phyloP scores from a whole-genome alignment of 2,797 vertebrate genomes.

The Cuniculus paca region DNA sequence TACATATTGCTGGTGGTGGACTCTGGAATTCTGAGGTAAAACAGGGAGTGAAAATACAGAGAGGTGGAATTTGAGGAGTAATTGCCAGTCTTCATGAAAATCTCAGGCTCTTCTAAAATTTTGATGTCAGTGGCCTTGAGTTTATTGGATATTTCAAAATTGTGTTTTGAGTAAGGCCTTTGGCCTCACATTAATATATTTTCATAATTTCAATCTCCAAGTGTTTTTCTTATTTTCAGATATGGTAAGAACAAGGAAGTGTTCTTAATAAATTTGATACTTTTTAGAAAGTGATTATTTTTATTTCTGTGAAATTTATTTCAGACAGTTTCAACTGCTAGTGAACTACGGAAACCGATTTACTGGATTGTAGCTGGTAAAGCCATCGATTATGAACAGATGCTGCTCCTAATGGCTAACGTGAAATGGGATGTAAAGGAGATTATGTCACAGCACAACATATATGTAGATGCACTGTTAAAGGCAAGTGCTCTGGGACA shows the following conservation, averaged over 20 bases:
- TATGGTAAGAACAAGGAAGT: neutral
- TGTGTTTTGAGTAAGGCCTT: neutral
- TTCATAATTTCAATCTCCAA: slow-evolving; percentile 59
- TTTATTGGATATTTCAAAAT: slow-evolving; percentile 45
- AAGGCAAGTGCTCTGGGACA: slow-evolving; percentile 91
- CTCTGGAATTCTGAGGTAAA: neutral
- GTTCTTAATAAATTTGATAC: neutral
- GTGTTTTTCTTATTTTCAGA: slow-evolving; percentile 44
- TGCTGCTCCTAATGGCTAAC: slow-evolving; percentile 96
- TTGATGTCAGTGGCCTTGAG: neutral
- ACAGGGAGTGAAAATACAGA: neutral
- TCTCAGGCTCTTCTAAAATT: slow-evolving; percentile 13
- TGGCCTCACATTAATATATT: neutral
- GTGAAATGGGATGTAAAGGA: slow-evolving; percentile 99
- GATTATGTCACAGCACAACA: slow-evolving; percentile 99
- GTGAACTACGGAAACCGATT: slow-evolving; percentile 98
- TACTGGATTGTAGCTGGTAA: slow-evolving; percentile 99
- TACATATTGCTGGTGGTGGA: neutral
- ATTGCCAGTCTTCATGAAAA: slow-evolving; percentile 12
- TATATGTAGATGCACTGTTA: slow-evolving; percentile 97
- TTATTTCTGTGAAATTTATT: slow-evolving; percentile 81
- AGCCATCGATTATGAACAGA: slow-evolving; percentile 99
- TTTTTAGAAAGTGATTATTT: slow-evolving; percentile 60
- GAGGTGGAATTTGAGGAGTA: neutral
- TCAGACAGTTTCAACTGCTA: slow-evolving; percentile 98